Percentiles rank a stretch among this genome's conserved stretches.
phyloP scores from a whole-genome alignment of 2,113 vertebrate species.

The Typhlomys cinereus region DNA sequence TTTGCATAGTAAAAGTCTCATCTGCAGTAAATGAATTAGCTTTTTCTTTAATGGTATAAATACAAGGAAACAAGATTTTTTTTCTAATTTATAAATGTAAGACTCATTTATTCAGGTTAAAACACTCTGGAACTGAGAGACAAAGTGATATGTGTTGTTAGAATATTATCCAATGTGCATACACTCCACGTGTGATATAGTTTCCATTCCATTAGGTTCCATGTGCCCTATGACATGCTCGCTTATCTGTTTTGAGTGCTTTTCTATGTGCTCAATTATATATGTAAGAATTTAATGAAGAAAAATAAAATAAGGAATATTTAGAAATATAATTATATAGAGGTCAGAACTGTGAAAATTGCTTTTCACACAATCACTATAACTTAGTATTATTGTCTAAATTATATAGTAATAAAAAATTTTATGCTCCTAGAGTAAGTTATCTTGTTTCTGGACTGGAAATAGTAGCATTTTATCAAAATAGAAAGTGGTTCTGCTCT shows the following conservation, averaged over 20 bases:
- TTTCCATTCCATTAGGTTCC: conserved; percentile 52
- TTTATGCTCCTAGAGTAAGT: conserved; percentile 50
- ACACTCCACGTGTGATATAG: conserved; percentile 12
- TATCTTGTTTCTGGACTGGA: conserved; percentile 44
- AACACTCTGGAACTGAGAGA: conserved; percentile 8
- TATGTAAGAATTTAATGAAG: conserved; percentile 63
- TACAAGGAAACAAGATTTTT: background rate
- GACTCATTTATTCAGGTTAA: conserved; percentile 22
- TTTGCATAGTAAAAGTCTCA: conserved; percentile 8
- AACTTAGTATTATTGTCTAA: conserved; percentile 65
- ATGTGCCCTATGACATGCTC: background rate
- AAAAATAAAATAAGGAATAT: conserved; percentile 73
- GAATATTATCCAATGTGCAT: background rate
- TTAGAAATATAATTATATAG: conserved; percentile 68
- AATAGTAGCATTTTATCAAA: conserved; percentile 49
- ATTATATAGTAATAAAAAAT: conserved; percentile 66
- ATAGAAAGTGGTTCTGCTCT: conserved; percentile 21
- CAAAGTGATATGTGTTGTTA: conserved; percentile 43
- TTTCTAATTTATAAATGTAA: conserved; percentile 37
- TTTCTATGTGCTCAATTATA: conserved; percentile 57
- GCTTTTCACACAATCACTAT: conserved; percentile 66
- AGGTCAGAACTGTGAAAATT: conserved; percentile 68
- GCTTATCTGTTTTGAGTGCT: conserved; percentile 47
- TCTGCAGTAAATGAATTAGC: background rate
- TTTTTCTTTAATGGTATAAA: conserved; percentile 7